Base-by-base conservation (phyloP, 2,888 invertebrate genomes). In the Chrysodeixis includens region DNA sequence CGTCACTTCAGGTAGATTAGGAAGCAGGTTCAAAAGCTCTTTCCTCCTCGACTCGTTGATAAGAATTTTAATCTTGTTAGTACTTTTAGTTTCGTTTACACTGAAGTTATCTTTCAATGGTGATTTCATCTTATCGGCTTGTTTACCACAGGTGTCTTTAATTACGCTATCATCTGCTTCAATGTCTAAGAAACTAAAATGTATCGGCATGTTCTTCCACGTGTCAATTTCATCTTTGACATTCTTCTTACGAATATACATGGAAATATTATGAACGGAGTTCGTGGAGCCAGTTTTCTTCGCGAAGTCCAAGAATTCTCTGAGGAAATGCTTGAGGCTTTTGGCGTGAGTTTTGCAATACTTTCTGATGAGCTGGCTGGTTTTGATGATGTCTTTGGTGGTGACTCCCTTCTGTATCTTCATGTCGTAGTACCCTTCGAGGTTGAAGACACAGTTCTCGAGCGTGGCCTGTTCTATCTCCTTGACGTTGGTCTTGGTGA, bases 351-450 rank as follows among this genome's bases (percentile, higher is more conserved):
- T 77, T 54, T 76, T 83, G 62, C 92, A 91, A 68, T 90, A 87
- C 1, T 79, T 84, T 56, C 84, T 84, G 9, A 92, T 89, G 66
- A 88, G 80, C n/a, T 79, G 79, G 62, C 91, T 92, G 0, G 87
- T 82, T 57, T 85, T 81, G 0, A 88, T 56, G 12, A 90, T 87
- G 30, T 91, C 88, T 10, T 83, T 73, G 0, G 80, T 77, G 0
- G 85, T 83, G 0, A 83, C 78, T 0, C 82, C 86, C 51, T 82
- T 83, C 14, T 84, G 79, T 5, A 77, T 73, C 7, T 78, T 74
- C 26, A 86, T 77, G 2, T 86, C 79, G 6, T 83, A 79, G 44
- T 86, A 86, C 0, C 84, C 85, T 66, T 87, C 86, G 0, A 86
- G 65, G n/a, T 86, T 88, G 35, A 87, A 84, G 18, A 86, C 76